These are phyloP conservation scores for Serripes groenlandicus DNA, from an alignment of 2,888 invertebrate genomes.

Conservation along the genomic window DNA sequence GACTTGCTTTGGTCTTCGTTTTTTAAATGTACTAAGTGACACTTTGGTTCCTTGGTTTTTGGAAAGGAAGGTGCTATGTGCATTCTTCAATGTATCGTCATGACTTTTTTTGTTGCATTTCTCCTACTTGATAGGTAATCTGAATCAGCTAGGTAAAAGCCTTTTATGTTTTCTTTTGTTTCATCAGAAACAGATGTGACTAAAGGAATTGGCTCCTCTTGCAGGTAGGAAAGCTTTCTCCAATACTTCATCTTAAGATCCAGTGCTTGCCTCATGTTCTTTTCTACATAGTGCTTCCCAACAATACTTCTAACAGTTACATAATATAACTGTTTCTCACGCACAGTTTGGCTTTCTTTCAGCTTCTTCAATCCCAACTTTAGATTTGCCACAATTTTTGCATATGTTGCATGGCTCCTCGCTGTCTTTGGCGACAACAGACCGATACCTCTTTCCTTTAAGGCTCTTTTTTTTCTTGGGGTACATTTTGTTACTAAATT, in stretches of 20 bases:
- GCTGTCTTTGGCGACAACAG: constrained; percentile 7
- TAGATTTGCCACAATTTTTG: constrained; percentile 27
- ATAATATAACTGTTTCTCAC: constrained; percentile 23
- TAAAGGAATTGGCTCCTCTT: constrained; percentile 24
- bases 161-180: constrained; percentile 16
- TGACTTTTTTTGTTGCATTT: constrained; percentile 21
- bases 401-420: constrained; percentile 23
- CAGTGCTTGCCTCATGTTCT: constrained; percentile 20
- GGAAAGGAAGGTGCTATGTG: constrained; percentile 13
- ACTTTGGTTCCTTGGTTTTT: constrained; percentile 20
- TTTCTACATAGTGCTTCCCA: constrained; percentile 23
- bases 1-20: constrained; percentile 28
- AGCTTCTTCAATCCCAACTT: constrained; percentile 21
- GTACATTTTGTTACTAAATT: constrained; percentile 19
- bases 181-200: constrained; percentile 11
- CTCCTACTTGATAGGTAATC: constrained; percentile 15
- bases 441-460: constrained; percentile 23
- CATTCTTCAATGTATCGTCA: constrained; percentile 24
- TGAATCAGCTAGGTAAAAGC: constrained; percentile 21
- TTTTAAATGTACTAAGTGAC: constrained; percentile 12
- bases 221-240: constrained; percentile 18
- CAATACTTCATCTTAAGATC: constrained; percentile 18
- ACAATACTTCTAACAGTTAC: constrained; percentile 27
- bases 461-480: constrained; percentile 26
- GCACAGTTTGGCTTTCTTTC: constrained; percentile 11